A percentile compares a stretch with the other conserved stretches of the same genome.
Conservation (phyloP, 2,888 invertebrate species). For the Aphidoletes aphidimyza region DNA sequence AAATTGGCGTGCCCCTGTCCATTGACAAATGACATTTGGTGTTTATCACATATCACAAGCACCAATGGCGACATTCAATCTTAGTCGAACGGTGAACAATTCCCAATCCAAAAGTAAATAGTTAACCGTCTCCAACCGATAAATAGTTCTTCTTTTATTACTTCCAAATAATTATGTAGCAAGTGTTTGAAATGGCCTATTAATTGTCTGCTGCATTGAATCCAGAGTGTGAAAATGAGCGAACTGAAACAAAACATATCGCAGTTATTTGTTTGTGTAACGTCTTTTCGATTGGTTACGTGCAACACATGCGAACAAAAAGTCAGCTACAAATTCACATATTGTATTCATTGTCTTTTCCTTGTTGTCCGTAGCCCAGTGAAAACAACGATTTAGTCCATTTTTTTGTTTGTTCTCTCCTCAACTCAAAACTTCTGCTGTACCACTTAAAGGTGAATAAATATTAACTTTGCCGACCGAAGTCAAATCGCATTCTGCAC, state of each 20-base stretch:
- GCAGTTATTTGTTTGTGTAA: conserved; percentile 22
- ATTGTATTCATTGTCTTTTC: conserved; percentile 37
- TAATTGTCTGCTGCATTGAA: background rate
- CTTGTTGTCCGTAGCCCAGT: background rate
- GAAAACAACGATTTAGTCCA: background rate
- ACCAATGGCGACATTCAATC: no score
- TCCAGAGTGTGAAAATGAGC: background rate
- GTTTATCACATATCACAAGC: no score
- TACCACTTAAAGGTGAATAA: background rate
- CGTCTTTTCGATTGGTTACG: conserved; percentile 48
- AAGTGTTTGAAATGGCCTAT: conserved; percentile 1
- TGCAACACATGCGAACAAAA: background rate
- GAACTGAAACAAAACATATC: background rate
- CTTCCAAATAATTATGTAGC: background rate
- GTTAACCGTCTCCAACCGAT: no score
- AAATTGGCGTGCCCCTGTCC: no score
- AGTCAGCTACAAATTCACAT: background rate
- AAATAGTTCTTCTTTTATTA: conserved; percentile 2
- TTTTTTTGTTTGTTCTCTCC: background rate
- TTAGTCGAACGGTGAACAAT: no score
- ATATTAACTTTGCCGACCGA: conserved; percentile 4
- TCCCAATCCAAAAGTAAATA: no score
- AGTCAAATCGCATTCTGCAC: background rate
- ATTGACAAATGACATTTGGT: no score
- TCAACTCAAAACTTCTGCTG: background rate